Evolutionary conservation across 2,797 vertebrate genomes (phyloP).

Genomic region (Neosilurus hyrtlii): DNA sequence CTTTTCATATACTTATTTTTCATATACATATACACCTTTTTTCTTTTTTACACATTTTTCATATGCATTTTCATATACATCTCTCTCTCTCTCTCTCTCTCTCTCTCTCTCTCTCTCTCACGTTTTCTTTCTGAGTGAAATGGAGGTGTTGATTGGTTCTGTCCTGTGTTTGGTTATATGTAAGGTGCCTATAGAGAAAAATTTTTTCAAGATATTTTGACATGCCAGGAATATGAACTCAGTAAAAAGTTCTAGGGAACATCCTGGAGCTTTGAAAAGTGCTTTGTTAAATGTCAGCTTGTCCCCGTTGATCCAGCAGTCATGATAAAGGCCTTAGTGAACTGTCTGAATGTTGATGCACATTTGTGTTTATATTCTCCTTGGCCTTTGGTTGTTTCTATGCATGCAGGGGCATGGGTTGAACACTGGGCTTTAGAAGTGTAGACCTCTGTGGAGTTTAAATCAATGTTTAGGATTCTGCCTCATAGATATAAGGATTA

Average conservation of each 20-base stretch:
- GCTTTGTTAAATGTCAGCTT: conserved; percentile 1
- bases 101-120: neutral
- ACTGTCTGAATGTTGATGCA: conserved; percentile 21
- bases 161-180: neutral
- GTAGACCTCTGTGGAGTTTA: conserved; percentile 65
- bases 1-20: too few species aligned
- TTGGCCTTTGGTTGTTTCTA: neutral
- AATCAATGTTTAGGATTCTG: conserved; percentile 64
- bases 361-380: conserved; percentile 7
- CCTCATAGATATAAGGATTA: conserved; percentile 44
- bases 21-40: too few species aligned
- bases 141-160: neutral
- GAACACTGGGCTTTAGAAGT: conserved; percentile 42
- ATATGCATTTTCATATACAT: too few species aligned
- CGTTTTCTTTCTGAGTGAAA: neutral
- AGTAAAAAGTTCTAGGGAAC: too few species aligned
- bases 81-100: neutral
- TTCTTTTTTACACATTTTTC: too few species aligned
- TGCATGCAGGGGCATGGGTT: neutral
- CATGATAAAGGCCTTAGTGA: conserved; percentile 48
- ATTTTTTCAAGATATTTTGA: neutral
- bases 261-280: neutral
- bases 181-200: neutral
- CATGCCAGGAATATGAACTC: neutral
- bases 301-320: conserved; percentile 4